Percentiles rank a stretch among this genome's conserved stretches.
Evolutionary conservation across 2,113 vertebrate genomes (phyloP).

Genomic region (Tupaia tana): DNA sequence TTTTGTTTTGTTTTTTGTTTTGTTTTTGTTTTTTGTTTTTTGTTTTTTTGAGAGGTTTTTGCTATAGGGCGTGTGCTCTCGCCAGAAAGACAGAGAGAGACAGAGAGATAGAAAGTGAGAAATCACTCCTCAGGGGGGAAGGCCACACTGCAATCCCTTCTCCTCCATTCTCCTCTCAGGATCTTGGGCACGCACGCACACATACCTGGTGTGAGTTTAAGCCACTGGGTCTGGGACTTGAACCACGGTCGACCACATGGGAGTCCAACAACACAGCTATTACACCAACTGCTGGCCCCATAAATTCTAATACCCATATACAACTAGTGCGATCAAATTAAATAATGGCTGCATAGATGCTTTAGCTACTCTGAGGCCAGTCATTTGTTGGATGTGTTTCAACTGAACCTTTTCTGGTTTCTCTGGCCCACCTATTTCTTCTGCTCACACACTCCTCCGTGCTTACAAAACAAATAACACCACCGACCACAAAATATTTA

Average conservation of each 20-base stretch:
- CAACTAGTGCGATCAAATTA: neutral
- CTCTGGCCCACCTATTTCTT: neutral
- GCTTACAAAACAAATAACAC: neutral
- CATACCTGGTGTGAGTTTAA: no score
- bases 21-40: neutral
- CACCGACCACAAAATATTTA: neutral
- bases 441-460: fast-evolving
- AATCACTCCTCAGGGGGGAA: no score
- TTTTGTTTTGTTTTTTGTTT: neutral
- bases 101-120: no score
- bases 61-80: no score
- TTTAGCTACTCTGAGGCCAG: neutral
- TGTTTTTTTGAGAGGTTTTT: neutral
- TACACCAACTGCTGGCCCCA: neutral
- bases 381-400: neutral
- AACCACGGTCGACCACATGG: no score
- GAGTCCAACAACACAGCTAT: no score
- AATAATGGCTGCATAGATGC: neutral
- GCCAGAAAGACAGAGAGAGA: no score
- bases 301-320: neutral
- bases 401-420: neutral
- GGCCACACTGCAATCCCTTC: no score
- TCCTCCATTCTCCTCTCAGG: no score
- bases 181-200: no score
- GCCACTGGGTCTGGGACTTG: no score